Evolutionary conservation across 2,113 vertebrate genomes (phyloP), one percentile per base, ranked within the genome.

Genomic region (Mystacornis crossleyi): DNA sequence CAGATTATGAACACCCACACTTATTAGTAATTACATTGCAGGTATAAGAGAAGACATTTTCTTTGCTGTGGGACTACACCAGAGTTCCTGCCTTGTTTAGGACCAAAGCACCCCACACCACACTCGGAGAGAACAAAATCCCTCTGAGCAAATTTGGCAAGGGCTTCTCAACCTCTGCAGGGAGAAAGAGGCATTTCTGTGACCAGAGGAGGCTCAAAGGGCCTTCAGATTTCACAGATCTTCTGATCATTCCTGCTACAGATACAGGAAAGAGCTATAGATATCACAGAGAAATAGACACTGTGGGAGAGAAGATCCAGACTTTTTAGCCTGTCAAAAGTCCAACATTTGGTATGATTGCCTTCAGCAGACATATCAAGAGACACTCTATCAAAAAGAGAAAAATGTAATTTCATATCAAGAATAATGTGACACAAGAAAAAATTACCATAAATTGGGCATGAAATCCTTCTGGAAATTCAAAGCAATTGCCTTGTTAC

Each of bases 381-480:
- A 54, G 14, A 4, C 20, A 58, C 29, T 17, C 6, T 58, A 38
- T 58, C 38, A 88, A 79, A 90, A 87, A 38, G 16, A 67, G 26
- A 64, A 43, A 81, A 62, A 70, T 13, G 4, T 5, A 36, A 51
- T 85, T 85, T 71, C 20, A 47, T 47, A 45, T 24, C 29, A 62
- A 79, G 33, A 34, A 31, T 34, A 81, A 54, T 4, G 6, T 26
- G 43, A 38, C 20, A 80, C 14, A 67, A 64, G 29, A 61, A 26
- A 8, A 82, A 79, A 85, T 15, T 2, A 67, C 14, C 26, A 67
- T 64, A 47, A 87, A 64, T 34, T 64, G 4, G 8, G 6, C 47
- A 71, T 15, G 29, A 84, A 84, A 86, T 57, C 69, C 6, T n/a
- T 89, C n/a, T 66, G 42, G 51, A 93, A 91, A 90, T 90, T 47